Evolutionary conservation across 2,113 vertebrate species (phyloP).

Genomic region (Urocynchramus pylzowi): DNA sequence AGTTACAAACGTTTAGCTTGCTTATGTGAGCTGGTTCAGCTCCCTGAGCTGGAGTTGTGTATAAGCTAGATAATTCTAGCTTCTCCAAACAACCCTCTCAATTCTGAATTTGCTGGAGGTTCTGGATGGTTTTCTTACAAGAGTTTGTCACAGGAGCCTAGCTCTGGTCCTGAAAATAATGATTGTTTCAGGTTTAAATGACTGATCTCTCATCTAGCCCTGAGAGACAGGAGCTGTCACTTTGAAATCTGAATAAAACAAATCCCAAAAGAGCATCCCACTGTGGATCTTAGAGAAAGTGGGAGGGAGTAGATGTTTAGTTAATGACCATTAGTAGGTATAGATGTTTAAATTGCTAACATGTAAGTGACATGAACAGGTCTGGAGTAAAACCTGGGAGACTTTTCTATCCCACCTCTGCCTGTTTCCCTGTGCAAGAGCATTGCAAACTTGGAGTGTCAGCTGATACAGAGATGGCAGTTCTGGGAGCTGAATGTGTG

Average conservation of each 20-base stretch:
- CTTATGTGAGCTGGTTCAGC: background rate
- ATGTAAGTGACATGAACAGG: background rate
- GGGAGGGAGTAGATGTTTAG: background rate
- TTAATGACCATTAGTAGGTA: background rate
- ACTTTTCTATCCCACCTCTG: background rate
- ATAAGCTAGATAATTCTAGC: background rate
- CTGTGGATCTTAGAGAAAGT: background rate
- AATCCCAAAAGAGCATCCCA: background rate
- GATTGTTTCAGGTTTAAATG: background rate
- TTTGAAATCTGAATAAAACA: background rate
- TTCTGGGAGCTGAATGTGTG: background rate
- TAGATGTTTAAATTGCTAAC: background rate
- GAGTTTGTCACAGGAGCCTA: background rate
- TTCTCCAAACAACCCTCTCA: background rate
- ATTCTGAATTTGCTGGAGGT: background rate
- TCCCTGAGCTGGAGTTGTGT: background rate
- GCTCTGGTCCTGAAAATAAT: background rate
- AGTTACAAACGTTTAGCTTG: background rate
- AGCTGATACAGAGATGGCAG: rapidly evolving
- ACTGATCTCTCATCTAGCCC: background rate
- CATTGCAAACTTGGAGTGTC: background rate
- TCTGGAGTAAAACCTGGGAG: background rate
- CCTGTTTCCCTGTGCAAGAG: background rate
- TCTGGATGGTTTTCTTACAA: background rate
- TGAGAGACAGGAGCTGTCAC: background rate